A percentile compares a stretch with the other conserved stretches of the same genome.
Evolutionary conservation across 2,888 invertebrate species (phyloP).

Genomic region (Cancer borealis): DNA sequence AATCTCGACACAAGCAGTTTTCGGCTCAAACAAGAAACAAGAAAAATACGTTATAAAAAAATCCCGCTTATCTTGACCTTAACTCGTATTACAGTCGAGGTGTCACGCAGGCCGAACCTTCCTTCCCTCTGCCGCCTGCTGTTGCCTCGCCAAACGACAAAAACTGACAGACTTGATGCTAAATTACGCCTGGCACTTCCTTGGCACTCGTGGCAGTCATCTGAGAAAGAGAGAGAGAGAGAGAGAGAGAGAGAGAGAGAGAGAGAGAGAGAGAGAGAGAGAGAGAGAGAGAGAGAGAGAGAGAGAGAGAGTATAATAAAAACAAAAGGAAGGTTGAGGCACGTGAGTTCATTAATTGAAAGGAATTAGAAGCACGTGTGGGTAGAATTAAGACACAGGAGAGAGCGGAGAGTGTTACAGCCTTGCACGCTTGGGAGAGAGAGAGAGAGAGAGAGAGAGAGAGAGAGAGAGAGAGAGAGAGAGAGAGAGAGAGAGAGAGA

Average conservation of each 20-base stretch:
- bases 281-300: conserved; percentile 17
- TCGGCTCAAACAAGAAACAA: background rate
- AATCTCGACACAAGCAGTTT: background rate
- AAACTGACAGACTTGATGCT: conserved; percentile 21
- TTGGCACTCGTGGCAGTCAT: background rate
- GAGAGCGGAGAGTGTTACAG: background rate
- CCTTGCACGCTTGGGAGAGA: background rate
- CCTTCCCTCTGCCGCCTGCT: background rate
- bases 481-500: conserved; percentile 14
- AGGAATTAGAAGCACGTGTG: background rate
- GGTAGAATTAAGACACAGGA: background rate
- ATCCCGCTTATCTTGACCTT: background rate
- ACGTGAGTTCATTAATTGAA: conserved; percentile 17
- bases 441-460: conserved; percentile 32
- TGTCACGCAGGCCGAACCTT: background rate
- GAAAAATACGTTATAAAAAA: too few species aligned
- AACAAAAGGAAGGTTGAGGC: background rate
- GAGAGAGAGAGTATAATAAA: background rate
- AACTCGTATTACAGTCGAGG: background rate
- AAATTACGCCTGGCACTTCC: conserved; percentile 30
- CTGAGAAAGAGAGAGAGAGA: background rate
- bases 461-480: conserved; percentile 32
- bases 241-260: background rate
- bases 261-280: conserved; percentile 26
- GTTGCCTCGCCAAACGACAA: background rate